These are phyloP conservation scores for Sturnus vulgaris DNA, from an alignment of 2,113 vertebrate genomes.

Conservation along the genomic window DNA sequence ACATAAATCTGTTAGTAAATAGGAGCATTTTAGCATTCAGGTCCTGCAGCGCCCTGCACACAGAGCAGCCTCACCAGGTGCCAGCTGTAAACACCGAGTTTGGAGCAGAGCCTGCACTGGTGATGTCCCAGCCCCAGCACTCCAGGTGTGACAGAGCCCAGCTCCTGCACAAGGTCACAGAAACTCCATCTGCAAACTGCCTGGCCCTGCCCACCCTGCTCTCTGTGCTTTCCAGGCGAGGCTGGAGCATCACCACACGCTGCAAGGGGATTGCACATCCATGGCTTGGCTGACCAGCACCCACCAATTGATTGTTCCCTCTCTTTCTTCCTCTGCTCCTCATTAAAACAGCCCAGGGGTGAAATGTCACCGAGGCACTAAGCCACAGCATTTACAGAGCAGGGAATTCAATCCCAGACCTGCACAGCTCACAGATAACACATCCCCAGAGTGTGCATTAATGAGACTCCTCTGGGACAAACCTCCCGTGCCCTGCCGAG, in stretches of 20 bases:
- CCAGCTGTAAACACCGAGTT: conserved; percentile 55
- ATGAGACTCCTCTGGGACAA: neutral
- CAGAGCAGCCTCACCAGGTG: conserved; percentile 26
- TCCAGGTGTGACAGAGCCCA: conserved; percentile 35
- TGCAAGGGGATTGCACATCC: conserved; percentile 12
- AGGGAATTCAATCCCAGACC: neutral
- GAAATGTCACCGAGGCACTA: neutral
- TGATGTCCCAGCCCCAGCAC: conserved; percentile 65
- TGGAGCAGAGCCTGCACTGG: neutral
- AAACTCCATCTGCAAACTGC: conserved; percentile 58
- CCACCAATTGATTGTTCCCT: conserved; percentile 36
- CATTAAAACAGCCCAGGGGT: neutral
- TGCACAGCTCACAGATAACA: neutral
- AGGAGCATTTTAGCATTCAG: conserved; percentile 56
- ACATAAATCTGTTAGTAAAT: conserved; percentile 58
- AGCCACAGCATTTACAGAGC: neutral
- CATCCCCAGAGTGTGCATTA: neutral
- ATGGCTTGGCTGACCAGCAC: neutral
- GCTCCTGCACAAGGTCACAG: conserved; percentile 70
- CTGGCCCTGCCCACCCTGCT: conserved; percentile 31
- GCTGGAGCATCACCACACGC: neutral
- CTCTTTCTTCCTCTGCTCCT: conserved; percentile 28
- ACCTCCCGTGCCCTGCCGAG: neutral
- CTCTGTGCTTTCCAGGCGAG: conserved; percentile 5
- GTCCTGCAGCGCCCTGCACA: neutral